Base-by-base conservation (phyloP, 1,140 invertebrate species). In the Pemphigus obesinymphae region DNA sequence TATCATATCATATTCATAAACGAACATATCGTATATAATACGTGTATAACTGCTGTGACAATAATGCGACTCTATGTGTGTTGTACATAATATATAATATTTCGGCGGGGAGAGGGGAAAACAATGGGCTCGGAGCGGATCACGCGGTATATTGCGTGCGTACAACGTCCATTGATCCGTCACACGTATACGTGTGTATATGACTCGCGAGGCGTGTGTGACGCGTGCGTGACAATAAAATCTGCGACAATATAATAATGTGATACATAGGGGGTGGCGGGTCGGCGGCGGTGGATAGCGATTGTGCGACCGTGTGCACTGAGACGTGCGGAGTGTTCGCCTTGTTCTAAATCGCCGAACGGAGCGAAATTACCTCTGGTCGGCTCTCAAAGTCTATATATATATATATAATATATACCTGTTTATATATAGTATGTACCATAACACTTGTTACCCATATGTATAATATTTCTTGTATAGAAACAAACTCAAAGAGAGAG, bases 161-260 rank as follows among this genome's bases (percentile, higher is more conserved):
- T 43, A 40, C 68, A 45, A 72, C 68, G 29, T 53, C n/a, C 73
- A 76, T 76, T 76, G 73, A 76, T 76, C 73, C 50, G 73, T 76
- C 31, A 76, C 73, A 76, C 53, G 34, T 37, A 31, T 31, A 26
- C 53, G 10, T 10, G 10, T 50, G n/a, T 29, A 50, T 8, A 37
- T 26, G 53, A 61, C 63, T 68, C 29, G 72, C 31, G 48, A 76
- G 48, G 75, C 75, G 75, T 78, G 75, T 37, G 48, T 23, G 29
- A 55, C 48, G 29, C 31, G 75, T 61, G 50, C n/a, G 53, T 29
- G 50, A 58, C 75, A 78, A 78, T 78, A 78, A 78, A 78, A 78
- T 78, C 75, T 26, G 75, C 34, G 31, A 78, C 75, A 61, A 78
- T 58, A 40, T 78, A 29, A 29, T 66, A 66, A 7, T 66, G 20